Evolutionary conservation across 2,888 invertebrate genomes (phyloP).

Genomic region (Carterocephalus palaemon): DNA sequence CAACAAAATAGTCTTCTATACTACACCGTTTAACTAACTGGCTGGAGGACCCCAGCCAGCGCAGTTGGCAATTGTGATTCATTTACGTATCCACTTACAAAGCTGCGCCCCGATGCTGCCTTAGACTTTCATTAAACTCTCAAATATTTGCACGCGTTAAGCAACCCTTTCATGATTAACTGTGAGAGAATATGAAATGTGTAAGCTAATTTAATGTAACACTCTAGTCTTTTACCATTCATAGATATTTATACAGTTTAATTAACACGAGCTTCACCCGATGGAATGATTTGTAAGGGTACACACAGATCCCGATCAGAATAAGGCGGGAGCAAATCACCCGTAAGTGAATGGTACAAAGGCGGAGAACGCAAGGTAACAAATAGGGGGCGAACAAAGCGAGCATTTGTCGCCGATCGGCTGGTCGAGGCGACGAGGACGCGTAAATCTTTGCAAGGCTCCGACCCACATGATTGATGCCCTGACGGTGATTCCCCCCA

Average conservation of each 20-base stretch:
- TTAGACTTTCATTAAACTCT: conserved; percentile 71
- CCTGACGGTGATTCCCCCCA: conserved; percentile 40
- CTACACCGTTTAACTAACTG: no score
- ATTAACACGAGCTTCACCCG: background rate
- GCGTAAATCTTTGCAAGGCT: conserved; percentile 46
- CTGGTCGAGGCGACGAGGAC: conserved; percentile 32
- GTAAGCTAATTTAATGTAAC: conserved; percentile 56
- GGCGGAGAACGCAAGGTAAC: conserved; percentile 25
- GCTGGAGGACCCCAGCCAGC: no score
- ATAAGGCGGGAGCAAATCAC: conserved; percentile 6
- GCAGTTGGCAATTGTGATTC: conserved; percentile 59
- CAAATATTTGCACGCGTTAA: conserved; percentile 66
- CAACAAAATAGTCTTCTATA: conserved; percentile 66
- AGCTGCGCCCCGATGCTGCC: conserved; percentile 43
- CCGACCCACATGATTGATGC: conserved; percentile 53
- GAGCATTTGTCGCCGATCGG: conserved; percentile 47
- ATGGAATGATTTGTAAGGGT: background rate
- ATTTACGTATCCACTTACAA: conserved; percentile 42
- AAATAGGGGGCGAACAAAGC: conserved; percentile 26
- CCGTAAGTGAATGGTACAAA: conserved; percentile 13
- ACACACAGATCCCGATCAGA: conserved; percentile 1
- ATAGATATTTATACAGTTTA: background rate
- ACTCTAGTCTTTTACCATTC: conserved; percentile 2
- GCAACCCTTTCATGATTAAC: conserved; percentile 54
- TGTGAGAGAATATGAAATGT: conserved; percentile 58